Evolutionary conservation across 1,140 invertebrate genomes (phyloP).

Genomic region (Batillaria attramentaria): DNA sequence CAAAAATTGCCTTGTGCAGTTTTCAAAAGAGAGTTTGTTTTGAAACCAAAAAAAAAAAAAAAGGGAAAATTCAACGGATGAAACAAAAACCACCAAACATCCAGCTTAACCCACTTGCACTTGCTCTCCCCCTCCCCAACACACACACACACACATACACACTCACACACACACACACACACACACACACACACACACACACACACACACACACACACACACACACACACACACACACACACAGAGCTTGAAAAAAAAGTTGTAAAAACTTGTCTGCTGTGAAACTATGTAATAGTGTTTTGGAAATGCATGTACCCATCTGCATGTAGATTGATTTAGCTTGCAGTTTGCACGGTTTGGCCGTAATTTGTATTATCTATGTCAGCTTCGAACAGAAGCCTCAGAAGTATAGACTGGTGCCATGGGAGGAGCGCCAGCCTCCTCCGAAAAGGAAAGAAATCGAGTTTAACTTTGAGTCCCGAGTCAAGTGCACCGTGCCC

Average conservation of each 20-base stretch:
- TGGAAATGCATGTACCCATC: too few species aligned
- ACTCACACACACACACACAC: neutral
- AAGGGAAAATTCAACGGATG: too few species aligned
- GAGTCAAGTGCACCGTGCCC: conserved; percentile 64
- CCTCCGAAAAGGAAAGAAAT: conserved; percentile 49
- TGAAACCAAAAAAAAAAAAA: too few species aligned
- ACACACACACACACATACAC: neutral
- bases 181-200: conserved; percentile 2
- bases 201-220: conserved; percentile 2
- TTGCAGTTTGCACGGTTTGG: neutral
- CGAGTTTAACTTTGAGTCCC: conserved; percentile 58
- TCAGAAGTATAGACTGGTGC: conserved; percentile 74
- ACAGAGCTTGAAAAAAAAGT: neutral
- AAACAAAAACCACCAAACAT: too few species aligned
- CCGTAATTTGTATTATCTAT: conserved; percentile 12
- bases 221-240: conserved; percentile 2
- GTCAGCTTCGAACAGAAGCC: conserved; percentile 60
- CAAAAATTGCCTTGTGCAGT: neutral
- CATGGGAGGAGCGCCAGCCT: conserved; percentile 51
- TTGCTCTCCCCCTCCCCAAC: too few species aligned
- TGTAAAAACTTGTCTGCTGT: too few species aligned
- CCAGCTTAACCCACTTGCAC: too few species aligned
- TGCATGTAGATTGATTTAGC: too few species aligned
- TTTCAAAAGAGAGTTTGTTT: too few species aligned
- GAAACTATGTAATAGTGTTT: too few species aligned